These are phyloP conservation scores for Celastrina argiolus DNA, from an alignment of 2,888 invertebrate genomes.

Conservation along the genomic window DNA sequence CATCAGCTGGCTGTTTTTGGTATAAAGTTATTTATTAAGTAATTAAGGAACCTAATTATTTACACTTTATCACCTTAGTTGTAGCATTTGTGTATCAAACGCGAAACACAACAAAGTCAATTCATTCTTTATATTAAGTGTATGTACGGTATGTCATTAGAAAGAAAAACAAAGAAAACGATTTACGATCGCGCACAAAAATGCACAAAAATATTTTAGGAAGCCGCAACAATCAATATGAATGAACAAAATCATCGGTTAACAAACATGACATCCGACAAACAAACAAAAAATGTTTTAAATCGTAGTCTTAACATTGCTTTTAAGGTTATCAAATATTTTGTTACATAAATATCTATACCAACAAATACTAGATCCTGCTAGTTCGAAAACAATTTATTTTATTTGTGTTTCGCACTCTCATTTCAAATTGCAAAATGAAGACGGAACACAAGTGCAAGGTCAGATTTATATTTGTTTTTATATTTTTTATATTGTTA, in stretches of 20 bases:
- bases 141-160: neutral
- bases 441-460: neutral
- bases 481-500: constrained; percentile 11
- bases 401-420: neutral
- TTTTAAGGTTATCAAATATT: neutral
- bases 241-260: neutral
- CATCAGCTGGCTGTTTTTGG: neutral
- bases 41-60: constrained; percentile 15
- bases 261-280: neutral
- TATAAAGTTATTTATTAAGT: constrained; percentile 8
- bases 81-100: constrained; percentile 8
- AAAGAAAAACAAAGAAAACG: neutral
- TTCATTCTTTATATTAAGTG: constrained; percentile 4
- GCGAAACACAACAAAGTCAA: constrained; percentile 8
- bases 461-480: neutral
- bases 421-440: constrained; percentile 1
- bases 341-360: neutral
- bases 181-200: constrained; percentile 8
- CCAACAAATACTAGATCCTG: neutral
- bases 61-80: constrained; percentile 1
- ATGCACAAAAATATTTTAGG: constrained; percentile 11
- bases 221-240: neutral
- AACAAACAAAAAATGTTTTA: neutral
- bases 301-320: neutral
- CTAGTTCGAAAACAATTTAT: neutral